Base-by-base conservation (phyloP, 1,140 invertebrate genomes). In the Drosophila tropicalis region DNA sequence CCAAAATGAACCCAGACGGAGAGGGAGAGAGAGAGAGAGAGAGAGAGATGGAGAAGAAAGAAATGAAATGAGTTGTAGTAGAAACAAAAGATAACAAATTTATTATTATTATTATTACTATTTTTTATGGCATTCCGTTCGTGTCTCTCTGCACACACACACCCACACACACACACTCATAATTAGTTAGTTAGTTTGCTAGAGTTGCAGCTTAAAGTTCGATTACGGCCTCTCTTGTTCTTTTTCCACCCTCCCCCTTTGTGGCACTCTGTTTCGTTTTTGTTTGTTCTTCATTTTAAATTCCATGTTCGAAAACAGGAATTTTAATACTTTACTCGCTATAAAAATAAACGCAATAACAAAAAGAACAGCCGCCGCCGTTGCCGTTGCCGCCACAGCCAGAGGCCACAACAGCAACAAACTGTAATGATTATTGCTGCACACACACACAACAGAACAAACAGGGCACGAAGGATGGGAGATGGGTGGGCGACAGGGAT, bases 401-500 rank as follows among this genome's bases (percentile, higher is more conserved):
- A 56, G 47, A 67, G 62, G 63, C 63, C 78, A 67, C 79, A 65
- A 65, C 61, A 72, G 64, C 79, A 81, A 79, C 79, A 85, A 87
- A 83, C 79, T 62, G 84, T 80, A 87, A 87, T 87, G 83, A 86
- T 86, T 86, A 86, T 87, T 87, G 83, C 83, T 87, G 82, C 82
- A 86, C 82, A 86, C 32, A 58, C 56, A 58, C 79, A 79, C 82
- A 74, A 13, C 9, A 36, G 7, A 36, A 10, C 79, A 81, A 56
- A 51, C 58, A 58, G 54, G 36, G 44, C 63, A 17, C 40, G 22
- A 36, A 25, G 56, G 36, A 34, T 29, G 29, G 29, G 39, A 44
- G 40, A 47, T n/a, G n/a, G n/a, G 29, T 40, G 71, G 9, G 32
- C 12, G 19, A 12, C 32, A 17, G n/a, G 36, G 57, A 9, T 44